phyloP scores from a whole-genome alignment of 2,888 invertebrate genomes.

The Tetranychus piercei region DNA sequence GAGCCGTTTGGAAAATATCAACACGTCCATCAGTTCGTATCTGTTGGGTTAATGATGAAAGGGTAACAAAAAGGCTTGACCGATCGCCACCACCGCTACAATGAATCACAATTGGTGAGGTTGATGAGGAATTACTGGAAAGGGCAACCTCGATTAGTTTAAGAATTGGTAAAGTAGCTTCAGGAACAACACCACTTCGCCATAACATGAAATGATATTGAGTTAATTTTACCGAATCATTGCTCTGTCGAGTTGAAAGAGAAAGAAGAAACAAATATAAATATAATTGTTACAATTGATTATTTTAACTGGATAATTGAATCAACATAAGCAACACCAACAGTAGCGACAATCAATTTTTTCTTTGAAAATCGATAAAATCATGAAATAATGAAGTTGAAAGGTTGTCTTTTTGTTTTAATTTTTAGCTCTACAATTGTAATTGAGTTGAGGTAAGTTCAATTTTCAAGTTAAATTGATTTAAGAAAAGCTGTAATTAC shows the following conservation, averaged over 20 bases:
- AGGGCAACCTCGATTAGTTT: slow-evolving; percentile 16
- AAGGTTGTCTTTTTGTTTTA: not conserved
- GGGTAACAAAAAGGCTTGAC: slow-evolving; percentile 70
- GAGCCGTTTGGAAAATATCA: slow-evolving; percentile 62
- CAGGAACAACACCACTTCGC: slow-evolving; percentile 22
- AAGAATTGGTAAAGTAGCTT: slow-evolving; percentile 19
- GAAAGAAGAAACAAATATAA: not conserved
- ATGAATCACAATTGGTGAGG: slow-evolving; percentile 20
- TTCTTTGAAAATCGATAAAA: not conserved
- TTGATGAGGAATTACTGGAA: slow-evolving; percentile 13
- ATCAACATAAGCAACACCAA: too few species aligned
- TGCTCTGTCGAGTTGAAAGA: slow-evolving; percentile 8
- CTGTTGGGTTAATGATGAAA: slow-evolving; percentile 66
- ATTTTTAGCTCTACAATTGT: not conserved
- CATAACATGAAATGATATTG: slow-evolving; percentile 21
- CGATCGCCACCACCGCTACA: slow-evolving; percentile 60
- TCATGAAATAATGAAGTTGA: not conserved
- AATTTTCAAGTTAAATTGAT: not conserved
- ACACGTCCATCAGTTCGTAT: slow-evolving; percentile 62
- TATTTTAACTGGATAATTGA: not conserved
- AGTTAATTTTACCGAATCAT: slow-evolving; percentile 14
- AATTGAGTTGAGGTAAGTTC: not conserved
- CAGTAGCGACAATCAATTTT: too few species aligned
- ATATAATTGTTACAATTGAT: not conserved
- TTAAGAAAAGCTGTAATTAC: not conserved